Base-by-base conservation (phyloP, 2,113 vertebrate genomes). In the Malurus melanocephalus region DNA sequence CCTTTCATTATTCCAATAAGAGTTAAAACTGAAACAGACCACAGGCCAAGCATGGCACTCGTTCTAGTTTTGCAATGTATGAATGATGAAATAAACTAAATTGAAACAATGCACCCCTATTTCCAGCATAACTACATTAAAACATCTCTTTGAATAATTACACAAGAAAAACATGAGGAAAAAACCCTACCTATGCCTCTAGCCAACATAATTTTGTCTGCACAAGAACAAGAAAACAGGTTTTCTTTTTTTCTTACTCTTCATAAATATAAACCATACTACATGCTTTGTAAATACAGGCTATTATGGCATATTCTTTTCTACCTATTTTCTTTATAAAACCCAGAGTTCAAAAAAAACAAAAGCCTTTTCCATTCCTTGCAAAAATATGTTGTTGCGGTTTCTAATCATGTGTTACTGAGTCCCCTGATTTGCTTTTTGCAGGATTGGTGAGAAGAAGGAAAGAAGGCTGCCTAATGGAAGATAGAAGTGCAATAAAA, bases 31-130 rank as follows among this genome's bases (percentile, higher is more conserved):
- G 26, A 67, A 59, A 61, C 14, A 68, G 20, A 46, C 13, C 16
- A 53, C 14, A 76, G 22, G 38, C 17, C 26, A 49, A 19, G 24
- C 7, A 49, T 2, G 0, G 16, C 4, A 9, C 6, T 81, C 17
- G n/a, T 21, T 75, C 53, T 49, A 30, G 7, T 22, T 8, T 26
- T 74, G n/a, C 30, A 77, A 56, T 14, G 11, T 61, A 61, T 59
- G 17, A 93, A 79, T 43, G 32, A 93, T 32, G 7, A 92, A 94
- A 86, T 51, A 81, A 81, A 69, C 16, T 69, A 92, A 93, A 92
- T 27, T 76, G 42, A 93, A 87, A 90, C 65, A 87, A 88, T 67
- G 28, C 33, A 65, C 12, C 32, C 26, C 56, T 40, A 9, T 56
- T 80, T 72, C 22, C 46, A 87, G 28, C 7, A 38, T 61, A 90